Conservation (phyloP, 2,113 vertebrate genomes). For the Chaenocephalus aceratus region DNA sequence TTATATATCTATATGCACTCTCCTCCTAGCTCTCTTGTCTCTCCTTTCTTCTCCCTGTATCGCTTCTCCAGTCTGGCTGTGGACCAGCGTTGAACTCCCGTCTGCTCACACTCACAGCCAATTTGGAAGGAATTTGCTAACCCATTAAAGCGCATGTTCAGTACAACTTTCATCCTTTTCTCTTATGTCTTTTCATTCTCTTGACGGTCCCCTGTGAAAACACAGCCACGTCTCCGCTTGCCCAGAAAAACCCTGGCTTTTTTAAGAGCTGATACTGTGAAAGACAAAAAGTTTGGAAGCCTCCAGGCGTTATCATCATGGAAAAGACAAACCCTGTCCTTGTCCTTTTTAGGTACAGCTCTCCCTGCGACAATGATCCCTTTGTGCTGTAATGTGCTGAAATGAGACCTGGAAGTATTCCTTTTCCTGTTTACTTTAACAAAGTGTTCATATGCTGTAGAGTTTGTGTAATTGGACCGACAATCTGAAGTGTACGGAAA, state of each 20-base stretch:
- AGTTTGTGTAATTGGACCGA: constrained; percentile 23
- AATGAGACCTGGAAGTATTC: constrained; percentile 56
- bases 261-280: constrained; percentile 4
- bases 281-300: constrained; percentile 12
- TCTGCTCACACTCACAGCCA: constrained; percentile 50
- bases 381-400: constrained; percentile 50
- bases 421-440: constrained; percentile 30
- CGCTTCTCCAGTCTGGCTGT: constrained; percentile 44
- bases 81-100: constrained; percentile 48
- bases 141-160: constrained; percentile 67
- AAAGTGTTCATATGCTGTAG: constrained; percentile 28
- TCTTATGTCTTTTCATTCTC: constrained; percentile 10
- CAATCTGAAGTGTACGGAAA: constrained; percentile 7
- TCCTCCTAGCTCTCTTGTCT: constrained; percentile 35
- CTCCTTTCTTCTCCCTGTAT: constrained; percentile 48
- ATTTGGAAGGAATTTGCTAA: constrained; percentile 68
- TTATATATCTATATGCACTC: constrained; percentile 9
- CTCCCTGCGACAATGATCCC: constrained; percentile 36
- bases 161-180: constrained; percentile 55
- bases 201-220: constrained; percentile 19
- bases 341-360: constrained; percentile 11
- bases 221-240: constrained; percentile 32
- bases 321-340: constrained; percentile 29
- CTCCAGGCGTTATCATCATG: constrained; percentile 10
- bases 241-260: constrained; percentile 45